phyloP scores from a whole-genome alignment of 2,888 invertebrate species.

The Stegophylla sp. region DNA sequence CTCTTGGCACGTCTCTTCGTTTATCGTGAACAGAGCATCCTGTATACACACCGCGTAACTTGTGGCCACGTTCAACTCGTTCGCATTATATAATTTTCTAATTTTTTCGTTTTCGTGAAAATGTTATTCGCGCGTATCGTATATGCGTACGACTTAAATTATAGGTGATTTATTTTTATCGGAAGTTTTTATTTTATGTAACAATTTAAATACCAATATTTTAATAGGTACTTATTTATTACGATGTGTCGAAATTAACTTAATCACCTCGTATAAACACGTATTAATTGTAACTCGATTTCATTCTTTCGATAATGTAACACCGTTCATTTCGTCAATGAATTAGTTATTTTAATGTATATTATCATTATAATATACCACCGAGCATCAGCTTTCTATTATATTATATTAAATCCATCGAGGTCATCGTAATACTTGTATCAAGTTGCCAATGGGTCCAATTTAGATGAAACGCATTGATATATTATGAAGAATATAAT shows the following conservation, averaged over 20 bases:
- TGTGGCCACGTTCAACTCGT: background rate
- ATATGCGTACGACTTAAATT: background rate
- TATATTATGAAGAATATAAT: background rate
- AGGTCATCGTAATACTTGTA: background rate
- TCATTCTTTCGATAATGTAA: background rate
- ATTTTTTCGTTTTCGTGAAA: background rate
- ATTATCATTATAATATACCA: background rate
- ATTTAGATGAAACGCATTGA: slow-evolving; percentile 6
- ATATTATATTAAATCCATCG: slow-evolving; percentile 1
- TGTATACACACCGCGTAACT: background rate
- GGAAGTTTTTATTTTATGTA: background rate
- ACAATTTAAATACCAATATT: too few relatives aligned
- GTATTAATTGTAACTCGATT: background rate
- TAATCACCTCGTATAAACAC: background rate
- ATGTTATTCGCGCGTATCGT: background rate
- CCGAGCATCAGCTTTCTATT: background rate
- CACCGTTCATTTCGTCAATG: background rate
- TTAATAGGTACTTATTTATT: too few relatives aligned
- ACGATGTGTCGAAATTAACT: background rate
- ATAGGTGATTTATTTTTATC: background rate
- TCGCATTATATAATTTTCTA: background rate
- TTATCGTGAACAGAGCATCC: background rate
- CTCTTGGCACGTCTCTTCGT: slow-evolving; percentile 1
- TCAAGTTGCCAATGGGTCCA: background rate
- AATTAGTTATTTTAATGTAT: too few relatives aligned